phyloP scores from a whole-genome alignment of 2,888 invertebrate species.

The Halictus ligatus region DNA sequence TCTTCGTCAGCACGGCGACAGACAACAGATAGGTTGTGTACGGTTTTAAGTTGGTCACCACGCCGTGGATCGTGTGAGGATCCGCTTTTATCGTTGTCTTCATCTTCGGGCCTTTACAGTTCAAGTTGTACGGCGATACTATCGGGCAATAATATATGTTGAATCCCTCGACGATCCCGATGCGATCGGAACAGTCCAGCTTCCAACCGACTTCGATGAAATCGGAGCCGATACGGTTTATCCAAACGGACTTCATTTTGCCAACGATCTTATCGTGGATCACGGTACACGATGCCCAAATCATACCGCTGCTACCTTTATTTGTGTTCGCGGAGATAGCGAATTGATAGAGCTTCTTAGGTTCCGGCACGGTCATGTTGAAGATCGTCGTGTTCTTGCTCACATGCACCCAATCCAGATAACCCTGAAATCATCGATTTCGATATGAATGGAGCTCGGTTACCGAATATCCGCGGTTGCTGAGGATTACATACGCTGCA shows the following conservation, averaged over 20 bases:
- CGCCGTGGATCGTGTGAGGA: slow-evolving; percentile 85
- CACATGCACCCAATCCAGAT: slow-evolving; percentile 87
- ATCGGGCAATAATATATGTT: slow-evolving; percentile 91
- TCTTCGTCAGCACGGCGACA: slow-evolving; percentile 88
- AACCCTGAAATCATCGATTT: slow-evolving; percentile 84
- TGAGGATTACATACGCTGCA: slow-evolving; percentile 84
- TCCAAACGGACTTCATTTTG: slow-evolving; percentile 87
- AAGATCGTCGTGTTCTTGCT: slow-evolving; percentile 84
- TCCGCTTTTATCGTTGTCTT: slow-evolving; percentile 85
- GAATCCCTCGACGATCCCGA: slow-evolving; percentile 90
- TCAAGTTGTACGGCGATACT: slow-evolving; percentile 85
- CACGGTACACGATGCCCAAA: slow-evolving; percentile 92
- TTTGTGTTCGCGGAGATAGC: slow-evolving; percentile 92
- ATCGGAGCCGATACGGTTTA: slow-evolving; percentile 85
- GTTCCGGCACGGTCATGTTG: slow-evolving; percentile 87
- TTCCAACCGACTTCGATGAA: slow-evolving; percentile 90
- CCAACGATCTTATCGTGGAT: slow-evolving; percentile 85
- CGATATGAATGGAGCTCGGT: slow-evolving; percentile 4
- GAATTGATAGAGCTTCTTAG: slow-evolving; percentile 88
- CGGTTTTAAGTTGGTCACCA: slow-evolving; percentile 88
- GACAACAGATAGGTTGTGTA: slow-evolving; percentile 91
- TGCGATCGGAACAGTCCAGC: slow-evolving; percentile 90
- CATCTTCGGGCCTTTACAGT: slow-evolving; percentile 86
- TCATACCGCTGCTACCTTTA: slow-evolving; percentile 91
- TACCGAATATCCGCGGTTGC: neutral